These are phyloP conservation scores for Anoplophora glabripennis DNA, from an alignment of 1,140 invertebrate genomes.

Conservation along the genomic window DNA sequence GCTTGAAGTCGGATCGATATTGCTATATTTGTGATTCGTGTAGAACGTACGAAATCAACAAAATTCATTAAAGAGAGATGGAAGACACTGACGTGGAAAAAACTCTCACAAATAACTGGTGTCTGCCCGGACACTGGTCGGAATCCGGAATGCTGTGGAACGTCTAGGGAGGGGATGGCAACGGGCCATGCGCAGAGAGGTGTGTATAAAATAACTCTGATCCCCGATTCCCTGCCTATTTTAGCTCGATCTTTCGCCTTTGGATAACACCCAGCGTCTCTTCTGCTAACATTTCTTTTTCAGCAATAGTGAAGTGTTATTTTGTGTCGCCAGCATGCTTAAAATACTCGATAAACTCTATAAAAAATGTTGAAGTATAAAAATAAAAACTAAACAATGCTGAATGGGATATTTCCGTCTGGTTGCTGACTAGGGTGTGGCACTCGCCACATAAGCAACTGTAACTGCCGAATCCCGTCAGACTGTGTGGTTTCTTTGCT, in stretches of 20 bases:
- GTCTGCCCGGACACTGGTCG: constrained; percentile 11
- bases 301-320: constrained; percentile 30
- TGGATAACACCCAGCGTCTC: constrained; percentile 13
- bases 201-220: background rate
- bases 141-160: background rate
- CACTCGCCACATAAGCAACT: background rate
- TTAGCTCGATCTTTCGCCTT: constrained; percentile 18
- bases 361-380: background rate
- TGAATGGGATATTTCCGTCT: background rate
- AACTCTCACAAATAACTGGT: constrained; percentile 21
- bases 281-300: constrained; percentile 12
- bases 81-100: constrained; percentile 7
- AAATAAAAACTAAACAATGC: constrained; percentile 8
- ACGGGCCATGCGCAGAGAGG: background rate
- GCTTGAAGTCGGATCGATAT: constrained; percentile 1
- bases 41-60: constrained; percentile 8
- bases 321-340: constrained; percentile 27
- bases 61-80: constrained; percentile 16
- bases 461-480: no score
- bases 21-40: constrained; percentile 6
- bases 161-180: background rate
- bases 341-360: constrained; percentile 8
- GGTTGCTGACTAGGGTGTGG: constrained; percentile 10
- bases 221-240: constrained; percentile 10
- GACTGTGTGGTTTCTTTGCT: no score